Base-by-base conservation (phyloP, 2,888 invertebrate species). In the Deilephila elpenor region DNA sequence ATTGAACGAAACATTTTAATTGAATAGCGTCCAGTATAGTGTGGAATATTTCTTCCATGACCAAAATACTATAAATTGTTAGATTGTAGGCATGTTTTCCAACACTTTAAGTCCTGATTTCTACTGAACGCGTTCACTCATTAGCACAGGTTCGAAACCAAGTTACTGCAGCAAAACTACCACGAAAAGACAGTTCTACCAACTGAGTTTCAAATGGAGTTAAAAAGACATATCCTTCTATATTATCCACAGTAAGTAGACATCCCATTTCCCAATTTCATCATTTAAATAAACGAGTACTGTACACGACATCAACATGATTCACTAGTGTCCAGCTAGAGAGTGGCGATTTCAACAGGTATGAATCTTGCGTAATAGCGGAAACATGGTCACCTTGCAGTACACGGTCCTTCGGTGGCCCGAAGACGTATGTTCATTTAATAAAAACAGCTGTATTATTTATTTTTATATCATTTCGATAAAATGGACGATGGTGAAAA, bases 361-460 rank as follows among this genome's bases (percentile, higher is more conserved):
- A 64, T 20, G 80, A 79, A 78, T 75, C 84, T 87, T 86, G 85
- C 84, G 84, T 82, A 86, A 86, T 79, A 84, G 80, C 82, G 83
- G 86, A 84, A 86, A 86, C 82, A 81, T 80, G 83, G 85, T 81
- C 80, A 80, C 81, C 82, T 84, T 83, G 84, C 78, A 78, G 80
- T 78, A 79, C 74, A 71, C 70, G 72, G 56, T 37, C 62, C 72
- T 72, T 72, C 14, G 32, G 3, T 59, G 64, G 19, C 32, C 64
- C 34, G 59, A 72, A 64, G 51, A 37, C 20, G 62, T 72, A 25
- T 53, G 62, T 19, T 19, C 56, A 51, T 25, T 72, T 64, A 29
- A 72, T 62, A 62, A 64, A 17, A 37, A 0, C 37, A 37, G n/a
- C 34, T 37, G 19, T 32, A 14, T 32, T 34, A 34, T 32, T 32